These are phyloP conservation scores for Scaptomyza cyrtandrae DNA, from an alignment of 2,888 invertebrate species.

Conservation along the genomic window DNA sequence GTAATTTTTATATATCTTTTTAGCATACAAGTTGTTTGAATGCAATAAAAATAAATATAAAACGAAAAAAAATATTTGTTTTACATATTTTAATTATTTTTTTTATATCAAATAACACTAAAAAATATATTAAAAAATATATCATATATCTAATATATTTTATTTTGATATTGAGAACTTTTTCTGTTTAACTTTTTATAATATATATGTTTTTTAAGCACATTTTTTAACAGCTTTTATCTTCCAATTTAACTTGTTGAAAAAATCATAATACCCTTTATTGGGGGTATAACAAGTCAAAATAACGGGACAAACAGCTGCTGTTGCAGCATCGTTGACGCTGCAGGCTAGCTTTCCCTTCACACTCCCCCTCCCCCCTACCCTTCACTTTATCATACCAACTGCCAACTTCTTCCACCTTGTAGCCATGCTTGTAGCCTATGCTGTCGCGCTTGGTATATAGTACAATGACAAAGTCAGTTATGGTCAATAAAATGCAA, in stretches of 20 bases:
- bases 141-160: too few species aligned
- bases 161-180: too few species aligned
- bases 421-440: background rate
- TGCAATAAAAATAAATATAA: too few species aligned
- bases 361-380: background rate
- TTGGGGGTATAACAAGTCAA: conserved; percentile 3
- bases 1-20: too few species aligned
- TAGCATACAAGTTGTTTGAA: too few species aligned
- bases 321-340: conserved; percentile 19
- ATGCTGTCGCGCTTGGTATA: conserved; percentile 39
- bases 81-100: too few species aligned
- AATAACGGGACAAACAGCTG: conserved; percentile 46
- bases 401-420: background rate
- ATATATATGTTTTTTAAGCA: too few species aligned
- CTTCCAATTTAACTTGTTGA: background rate
- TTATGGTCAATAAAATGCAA: conserved; percentile 81
- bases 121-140: too few species aligned
- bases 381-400: background rate
- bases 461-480: conserved; percentile 72
- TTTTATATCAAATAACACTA: too few species aligned
- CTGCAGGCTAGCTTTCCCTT: conserved; percentile 30
- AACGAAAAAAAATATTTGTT: too few species aligned
- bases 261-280: background rate
- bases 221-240: too few species aligned
- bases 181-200: background rate